phyloP scores from a whole-genome alignment of 2,113 vertebrate genomes.

The Chloropsis cyanopogon region DNA sequence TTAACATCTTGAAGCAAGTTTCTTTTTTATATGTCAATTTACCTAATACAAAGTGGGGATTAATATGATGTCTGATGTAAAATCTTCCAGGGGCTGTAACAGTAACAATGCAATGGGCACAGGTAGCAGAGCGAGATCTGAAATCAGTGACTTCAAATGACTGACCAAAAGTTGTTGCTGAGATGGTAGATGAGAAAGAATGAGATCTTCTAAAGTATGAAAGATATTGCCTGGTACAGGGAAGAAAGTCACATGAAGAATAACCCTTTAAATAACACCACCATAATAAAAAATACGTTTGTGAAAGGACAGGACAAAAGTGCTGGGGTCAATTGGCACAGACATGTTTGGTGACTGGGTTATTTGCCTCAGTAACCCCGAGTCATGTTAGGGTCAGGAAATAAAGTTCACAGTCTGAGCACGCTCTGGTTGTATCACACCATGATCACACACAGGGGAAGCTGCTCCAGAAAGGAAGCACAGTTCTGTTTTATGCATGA shows the following conservation, averaged over 20 bases:
- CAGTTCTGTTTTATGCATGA: not conserved
- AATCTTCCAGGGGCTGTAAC: not conserved
- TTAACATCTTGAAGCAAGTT: not conserved
- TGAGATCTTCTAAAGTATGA: not conserved
- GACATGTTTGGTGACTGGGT: not conserved
- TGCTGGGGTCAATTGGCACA: not conserved
- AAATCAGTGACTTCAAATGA: not conserved
- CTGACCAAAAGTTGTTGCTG: not conserved
- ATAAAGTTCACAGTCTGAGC: not conserved
- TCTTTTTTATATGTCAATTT: not conserved
- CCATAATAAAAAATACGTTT: not conserved
- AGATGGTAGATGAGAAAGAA: not conserved
- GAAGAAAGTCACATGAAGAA: not conserved
- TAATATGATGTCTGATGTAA: not conserved
- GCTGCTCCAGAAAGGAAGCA: not conserved
- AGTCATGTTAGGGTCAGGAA: not conserved
- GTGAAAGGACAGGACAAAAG: not conserved
- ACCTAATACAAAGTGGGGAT: not conserved
- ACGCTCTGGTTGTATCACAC: not conserved
- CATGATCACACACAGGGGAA: conserved; percentile 3
- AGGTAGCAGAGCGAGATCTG: not conserved
- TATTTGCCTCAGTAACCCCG: not conserved
- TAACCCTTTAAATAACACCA: not conserved
- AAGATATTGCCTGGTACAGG: not conserved
- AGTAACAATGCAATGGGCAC: not conserved